phyloP scores from a whole-genome alignment of 1,140 invertebrate genomes.

The Drosophila teissieri region DNA sequence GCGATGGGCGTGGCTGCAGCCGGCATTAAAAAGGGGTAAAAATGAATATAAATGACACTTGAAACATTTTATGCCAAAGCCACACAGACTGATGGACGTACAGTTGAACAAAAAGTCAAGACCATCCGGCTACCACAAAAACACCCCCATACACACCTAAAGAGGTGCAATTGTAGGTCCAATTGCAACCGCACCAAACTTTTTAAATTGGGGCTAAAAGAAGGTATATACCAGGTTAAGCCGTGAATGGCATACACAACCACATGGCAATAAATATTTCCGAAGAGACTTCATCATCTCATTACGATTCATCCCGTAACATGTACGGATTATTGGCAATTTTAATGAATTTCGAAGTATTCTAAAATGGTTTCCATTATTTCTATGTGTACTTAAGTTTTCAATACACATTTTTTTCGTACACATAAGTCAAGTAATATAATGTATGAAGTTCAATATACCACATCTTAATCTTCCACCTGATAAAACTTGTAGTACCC shows the following conservation, averaged over 20 bases:
- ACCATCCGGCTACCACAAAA: slow-evolving; percentile 55
- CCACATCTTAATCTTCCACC: neutral
- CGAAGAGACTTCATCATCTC: slow-evolving; percentile 8
- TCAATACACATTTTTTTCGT: no score
- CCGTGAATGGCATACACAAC: slow-evolving; percentile 22
- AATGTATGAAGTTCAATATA: neutral
- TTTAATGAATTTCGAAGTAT: neutral
- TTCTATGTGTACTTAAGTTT: no score
- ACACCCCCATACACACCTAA: slow-evolving; percentile 10
- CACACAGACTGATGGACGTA: slow-evolving; percentile 39
- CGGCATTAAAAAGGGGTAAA: slow-evolving; percentile 34
- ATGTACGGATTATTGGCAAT: neutral
- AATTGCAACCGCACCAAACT: slow-evolving; percentile 42
- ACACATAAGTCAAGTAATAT: no score
- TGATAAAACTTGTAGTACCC: neutral
- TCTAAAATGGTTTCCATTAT: no score
- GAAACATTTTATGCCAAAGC: slow-evolving; percentile 67
- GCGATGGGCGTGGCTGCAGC: slow-evolving; percentile 28
- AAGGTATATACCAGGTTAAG: neutral
- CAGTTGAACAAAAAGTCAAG: slow-evolving; percentile 66
- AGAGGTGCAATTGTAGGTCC: slow-evolving; percentile 6
- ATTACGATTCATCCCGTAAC: slow-evolving; percentile 5
- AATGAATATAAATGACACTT: slow-evolving; percentile 74
- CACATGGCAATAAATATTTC: slow-evolving; percentile 24
- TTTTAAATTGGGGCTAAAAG: slow-evolving; percentile 6